These are phyloP conservation scores for Andrena minutula DNA, from an alignment of 2,888 invertebrate species.

Conservation along the genomic window DNA sequence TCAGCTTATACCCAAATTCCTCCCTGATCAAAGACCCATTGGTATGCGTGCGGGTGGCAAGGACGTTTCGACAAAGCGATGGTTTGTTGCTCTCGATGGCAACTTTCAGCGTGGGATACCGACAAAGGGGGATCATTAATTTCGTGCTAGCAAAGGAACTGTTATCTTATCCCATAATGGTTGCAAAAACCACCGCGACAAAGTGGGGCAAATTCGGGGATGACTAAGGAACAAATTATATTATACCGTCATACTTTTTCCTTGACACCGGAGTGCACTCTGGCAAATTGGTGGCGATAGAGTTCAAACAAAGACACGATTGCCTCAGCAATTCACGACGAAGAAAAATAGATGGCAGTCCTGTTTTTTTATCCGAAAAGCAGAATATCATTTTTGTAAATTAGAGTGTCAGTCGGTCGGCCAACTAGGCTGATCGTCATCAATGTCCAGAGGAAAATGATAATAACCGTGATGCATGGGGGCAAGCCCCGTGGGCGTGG, in stretches of 20 bases:
- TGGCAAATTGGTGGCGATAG: background rate
- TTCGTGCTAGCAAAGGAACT: background rate
- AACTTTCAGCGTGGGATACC: constrained; percentile 19
- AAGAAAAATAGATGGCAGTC: background rate
- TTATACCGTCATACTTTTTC: background rate
- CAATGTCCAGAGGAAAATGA: background rate
- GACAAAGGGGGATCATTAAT: constrained; percentile 39
- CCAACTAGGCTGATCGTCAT: background rate
- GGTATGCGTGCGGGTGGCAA: background rate
- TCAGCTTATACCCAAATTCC: no score
- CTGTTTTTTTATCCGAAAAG: background rate
- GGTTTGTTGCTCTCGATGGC: background rate
- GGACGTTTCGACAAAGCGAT: background rate
- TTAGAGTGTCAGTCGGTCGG: background rate
- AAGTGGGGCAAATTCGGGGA: background rate
- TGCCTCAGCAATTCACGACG: no score
- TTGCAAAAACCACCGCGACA: background rate
- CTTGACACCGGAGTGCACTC: constrained; percentile 28
- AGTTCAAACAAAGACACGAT: background rate
- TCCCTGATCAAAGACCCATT: no score
- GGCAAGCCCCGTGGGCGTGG: background rate
- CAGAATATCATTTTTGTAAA: background rate
- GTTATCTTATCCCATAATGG: background rate
- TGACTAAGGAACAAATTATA: constrained; percentile 19
- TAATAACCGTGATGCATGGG: background rate